These are phyloP conservation scores for Drosophila seguyi DNA, from an alignment of 1,140 invertebrate species.

Conservation along the genomic window DNA sequence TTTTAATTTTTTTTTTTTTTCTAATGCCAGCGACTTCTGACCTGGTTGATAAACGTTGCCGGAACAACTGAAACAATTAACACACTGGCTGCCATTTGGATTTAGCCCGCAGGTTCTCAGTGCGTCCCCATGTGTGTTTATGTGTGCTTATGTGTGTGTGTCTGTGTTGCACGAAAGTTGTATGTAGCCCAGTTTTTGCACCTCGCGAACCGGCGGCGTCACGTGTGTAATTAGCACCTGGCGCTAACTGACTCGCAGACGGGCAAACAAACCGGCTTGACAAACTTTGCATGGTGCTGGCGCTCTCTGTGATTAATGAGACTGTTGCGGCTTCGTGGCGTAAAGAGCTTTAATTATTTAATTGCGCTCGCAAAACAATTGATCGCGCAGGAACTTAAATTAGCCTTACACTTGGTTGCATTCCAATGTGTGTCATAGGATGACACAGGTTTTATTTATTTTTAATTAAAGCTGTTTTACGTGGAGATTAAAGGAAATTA, in stretches of 20 bases:
- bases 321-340: constrained; percentile 50
- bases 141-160: too few relatives aligned
- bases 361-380: constrained; percentile 48
- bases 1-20: constrained; percentile 25
- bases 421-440: neutral
- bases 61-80: constrained; percentile 74
- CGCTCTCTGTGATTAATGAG: constrained; percentile 61
- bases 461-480: neutral
- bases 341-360: constrained; percentile 61
- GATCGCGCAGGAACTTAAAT: constrained; percentile 28
- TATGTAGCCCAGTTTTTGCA: constrained; percentile 56
- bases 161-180: constrained; percentile 37
- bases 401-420: neutral
- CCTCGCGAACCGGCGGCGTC: constrained; percentile 38
- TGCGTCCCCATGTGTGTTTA: neutral
- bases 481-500: neutral
- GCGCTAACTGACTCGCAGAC: constrained; percentile 44
- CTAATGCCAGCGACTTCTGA: constrained; percentile 47
- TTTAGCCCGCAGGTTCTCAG: constrained; percentile 30
- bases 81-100: constrained; percentile 55
- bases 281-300: constrained; percentile 56
- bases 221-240: constrained; percentile 75
- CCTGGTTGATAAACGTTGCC: constrained; percentile 58
- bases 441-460: neutral
- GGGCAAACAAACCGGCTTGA: constrained; percentile 52